Percentiles rank a stretch among this genome's conserved stretches.
These are phyloP conservation scores for Aelia acuminata DNA, from an alignment of 2,888 invertebrate species.

Conservation along the genomic window DNA sequence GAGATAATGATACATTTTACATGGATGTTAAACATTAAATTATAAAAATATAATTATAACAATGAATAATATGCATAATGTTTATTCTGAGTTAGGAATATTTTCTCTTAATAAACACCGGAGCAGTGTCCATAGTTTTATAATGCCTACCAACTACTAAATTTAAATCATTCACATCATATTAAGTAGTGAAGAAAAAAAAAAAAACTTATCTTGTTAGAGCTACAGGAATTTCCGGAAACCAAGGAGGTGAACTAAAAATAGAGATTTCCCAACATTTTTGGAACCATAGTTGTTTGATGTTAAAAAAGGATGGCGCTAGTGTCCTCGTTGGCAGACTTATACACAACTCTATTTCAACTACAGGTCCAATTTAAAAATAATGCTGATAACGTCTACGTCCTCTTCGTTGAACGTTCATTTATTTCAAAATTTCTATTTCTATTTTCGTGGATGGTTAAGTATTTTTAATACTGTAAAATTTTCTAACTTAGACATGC, in stretches of 20 bases:
- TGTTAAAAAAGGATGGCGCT: conserved; percentile 16
- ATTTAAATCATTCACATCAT: no score
- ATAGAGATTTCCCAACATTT: background rate
- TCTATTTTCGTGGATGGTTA: no score
- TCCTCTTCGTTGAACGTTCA: background rate
- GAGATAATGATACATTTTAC: no score
- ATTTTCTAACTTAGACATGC: no score
- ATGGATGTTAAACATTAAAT: no score
- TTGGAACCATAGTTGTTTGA: conserved; percentile 21
- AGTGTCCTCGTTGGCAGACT: background rate
- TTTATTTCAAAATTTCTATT: background rate
- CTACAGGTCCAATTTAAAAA: background rate
- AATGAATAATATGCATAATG: no score
- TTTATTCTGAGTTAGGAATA: no score
- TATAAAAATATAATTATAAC: no score
- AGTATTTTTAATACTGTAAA: no score
- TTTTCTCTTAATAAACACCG: no score
- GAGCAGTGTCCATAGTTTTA: no score
- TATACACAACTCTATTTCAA: background rate
- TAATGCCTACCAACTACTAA: no score
- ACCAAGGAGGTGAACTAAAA: background rate
- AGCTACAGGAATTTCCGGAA: background rate
- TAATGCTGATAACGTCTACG: background rate
- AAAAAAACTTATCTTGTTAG: background rate
- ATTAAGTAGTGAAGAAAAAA: background rate